A percentile compares a stretch with the other conserved stretches of the same genome.
Evolutionary conservation across 2,888 invertebrate species (phyloP).

Genomic region (Drosophila barbarae): DNA sequence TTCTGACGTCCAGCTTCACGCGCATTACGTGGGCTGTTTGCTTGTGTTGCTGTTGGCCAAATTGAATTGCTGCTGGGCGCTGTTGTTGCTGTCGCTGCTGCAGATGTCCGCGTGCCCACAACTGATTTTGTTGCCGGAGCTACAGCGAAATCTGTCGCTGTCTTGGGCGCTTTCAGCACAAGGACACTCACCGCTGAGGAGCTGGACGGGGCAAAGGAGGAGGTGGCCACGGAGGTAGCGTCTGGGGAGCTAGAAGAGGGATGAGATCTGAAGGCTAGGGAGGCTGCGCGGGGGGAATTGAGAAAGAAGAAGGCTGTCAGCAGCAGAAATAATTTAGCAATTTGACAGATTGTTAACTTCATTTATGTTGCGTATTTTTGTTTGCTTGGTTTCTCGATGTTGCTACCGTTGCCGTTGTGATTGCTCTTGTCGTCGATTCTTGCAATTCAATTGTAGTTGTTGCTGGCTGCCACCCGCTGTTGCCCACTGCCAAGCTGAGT

Average conservation of each 20-base stretch:
- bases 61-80: constrained; percentile 42
- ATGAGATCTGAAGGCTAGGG: constrained; percentile 23
- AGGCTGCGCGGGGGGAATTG: constrained; percentile 66
- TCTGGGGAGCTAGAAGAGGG: constrained; percentile 9
- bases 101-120: constrained; percentile 43
- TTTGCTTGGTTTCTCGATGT: constrained; percentile 43
- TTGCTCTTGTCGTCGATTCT: constrained; percentile 27
- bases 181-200: constrained; percentile 33
- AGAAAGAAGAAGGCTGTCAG: constrained; percentile 79
- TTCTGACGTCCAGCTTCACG: constrained; percentile 55
- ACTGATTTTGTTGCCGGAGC: constrained; percentile 32
- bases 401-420: constrained; percentile 22
- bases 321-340: constrained; percentile 80
- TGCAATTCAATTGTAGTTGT: constrained; percentile 26
- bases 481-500: constrained; percentile 46
- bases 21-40: constrained; percentile 51
- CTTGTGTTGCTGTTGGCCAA: constrained; percentile 29
- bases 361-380: constrained; percentile 76
- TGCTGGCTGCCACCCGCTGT: constrained; percentile 27
- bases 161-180: constrained; percentile 45
- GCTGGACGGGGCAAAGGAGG: constrained; percentile 11
- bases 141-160: constrained; percentile 38
- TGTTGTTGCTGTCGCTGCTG: constrained; percentile 27
- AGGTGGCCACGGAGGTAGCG: not conserved
- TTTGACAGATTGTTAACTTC: constrained; percentile 80